A percentile compares a stretch with the other conserved stretches of the same genome.
Evolutionary conservation across 2,797 vertebrate species (phyloP).

Genomic region (Vireo griseus): DNA sequence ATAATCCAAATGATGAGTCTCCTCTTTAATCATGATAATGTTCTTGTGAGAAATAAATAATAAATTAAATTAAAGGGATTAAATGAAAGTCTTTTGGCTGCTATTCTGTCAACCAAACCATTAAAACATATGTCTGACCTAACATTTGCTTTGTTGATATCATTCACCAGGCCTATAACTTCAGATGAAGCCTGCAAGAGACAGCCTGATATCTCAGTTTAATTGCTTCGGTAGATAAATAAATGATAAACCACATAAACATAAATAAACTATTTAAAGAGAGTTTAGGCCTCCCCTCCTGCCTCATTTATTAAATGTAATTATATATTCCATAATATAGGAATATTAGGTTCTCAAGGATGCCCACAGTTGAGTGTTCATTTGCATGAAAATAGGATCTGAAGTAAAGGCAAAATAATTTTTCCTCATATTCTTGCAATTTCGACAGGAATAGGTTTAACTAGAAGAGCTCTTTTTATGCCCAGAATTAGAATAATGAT

Average conservation of each 20-base stretch:
- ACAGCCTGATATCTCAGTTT: not conserved
- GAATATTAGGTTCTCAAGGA: not conserved
- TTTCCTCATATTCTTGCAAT: not conserved
- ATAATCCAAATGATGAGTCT: not conserved
- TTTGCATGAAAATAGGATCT: not conserved
- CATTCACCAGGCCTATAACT: not conserved
- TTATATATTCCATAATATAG: not conserved
- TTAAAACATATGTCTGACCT: not conserved
- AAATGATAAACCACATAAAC: not conserved
- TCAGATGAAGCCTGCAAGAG: not conserved
- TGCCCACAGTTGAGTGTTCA: not conserved
- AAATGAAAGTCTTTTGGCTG: not conserved
- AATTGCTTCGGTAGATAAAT: not conserved
- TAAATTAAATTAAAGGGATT: no score
- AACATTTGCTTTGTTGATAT: not conserved
- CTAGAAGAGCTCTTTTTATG: not conserved
- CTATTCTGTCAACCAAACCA: not conserved
- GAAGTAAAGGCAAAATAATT: not conserved
- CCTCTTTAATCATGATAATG: not conserved
- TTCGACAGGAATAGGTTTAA: not conserved
- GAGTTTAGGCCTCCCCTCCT: not conserved
- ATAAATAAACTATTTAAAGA: not conserved
- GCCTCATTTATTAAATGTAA: not conserved
- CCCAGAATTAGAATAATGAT: not conserved
- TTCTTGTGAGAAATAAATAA: slow-evolving; percentile 14